Evolutionary conservation across 2,113 vertebrate species (phyloP), one percentile per base, ranked within the genome.

Genomic region (Corythornis vintsioides): DNA sequence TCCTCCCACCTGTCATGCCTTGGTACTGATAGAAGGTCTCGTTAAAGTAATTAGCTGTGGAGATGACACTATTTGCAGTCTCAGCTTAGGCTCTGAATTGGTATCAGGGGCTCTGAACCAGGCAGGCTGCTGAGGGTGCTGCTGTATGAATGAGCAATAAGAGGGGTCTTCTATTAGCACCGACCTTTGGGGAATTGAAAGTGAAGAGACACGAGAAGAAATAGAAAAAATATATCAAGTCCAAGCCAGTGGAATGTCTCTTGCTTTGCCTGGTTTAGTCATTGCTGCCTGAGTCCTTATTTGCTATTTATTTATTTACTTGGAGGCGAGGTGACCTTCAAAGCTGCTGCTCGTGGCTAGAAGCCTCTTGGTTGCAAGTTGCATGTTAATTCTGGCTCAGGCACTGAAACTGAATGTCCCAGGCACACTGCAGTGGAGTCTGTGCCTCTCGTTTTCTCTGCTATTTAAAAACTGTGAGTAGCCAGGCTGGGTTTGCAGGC

Each of bases 291-390:
- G 47, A n/a, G 92, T 80, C 66, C 59, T 93, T 94, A 75, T 86
- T 90, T 92, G 31, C 69, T 94, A 29, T 91, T 93, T 96, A 84
- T 95, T 95, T 96, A 94, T 92, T 93, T 95, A 84, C 94, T 91
- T 25, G 70, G 72, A 88, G 71, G 61, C 0, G 5, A 91, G 81
- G 91, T 97, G 95, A 96, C 95, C 94, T 97, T 92, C 91, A 94
- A 90, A 95, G 94, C 89, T 79, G 43, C 83, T 90, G 89, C 72
- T 69, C 85, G 82, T 85, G 87, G 74, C 87, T 86, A 48, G 57
- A 66, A 89, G 84, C 38, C 60, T 94, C 86, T 35, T 64, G 74
- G 56, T 18, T 88, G 81, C 77, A 89, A 86, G 86, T 20, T 83
- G 94, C 95, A 89, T 88, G 92, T 93, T 88, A 95, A 93, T 96